Percentiles rank a stretch among this genome's conserved stretches.
phyloP scores from a whole-genome alignment of 2,797 vertebrate genomes.

The Siniperca undulata region DNA sequence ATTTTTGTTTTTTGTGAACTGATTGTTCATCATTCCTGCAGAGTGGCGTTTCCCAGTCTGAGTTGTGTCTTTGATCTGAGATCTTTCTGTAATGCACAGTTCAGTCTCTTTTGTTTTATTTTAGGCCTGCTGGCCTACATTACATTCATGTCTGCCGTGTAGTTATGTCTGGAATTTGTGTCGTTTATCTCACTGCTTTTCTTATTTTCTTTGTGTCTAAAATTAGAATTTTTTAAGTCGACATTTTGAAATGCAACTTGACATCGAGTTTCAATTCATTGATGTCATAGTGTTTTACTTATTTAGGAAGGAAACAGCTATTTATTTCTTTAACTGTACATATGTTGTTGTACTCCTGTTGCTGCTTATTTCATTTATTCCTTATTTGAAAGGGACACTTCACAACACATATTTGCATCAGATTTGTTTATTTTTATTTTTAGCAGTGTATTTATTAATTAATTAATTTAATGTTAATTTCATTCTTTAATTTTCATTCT shows the following conservation, averaged over 20 bases:
- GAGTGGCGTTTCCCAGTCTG: not conserved
- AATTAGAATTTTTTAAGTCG: not conserved
- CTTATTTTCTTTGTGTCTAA: not conserved
- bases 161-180: slow-evolving; percentile 48
- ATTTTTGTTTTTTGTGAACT: not conserved
- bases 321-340: not conserved
- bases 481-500: not conserved
- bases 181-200: not conserved
- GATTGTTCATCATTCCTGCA: slow-evolving; percentile 1
- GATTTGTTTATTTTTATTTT: not conserved
- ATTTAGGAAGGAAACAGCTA: not conserved
- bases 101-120: slow-evolving; percentile 38
- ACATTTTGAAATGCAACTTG: not conserved
- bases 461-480: not conserved
- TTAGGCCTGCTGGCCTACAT: slow-evolving; percentile 45
- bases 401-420: not conserved
- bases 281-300: not conserved
- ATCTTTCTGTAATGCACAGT: not conserved
- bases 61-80: slow-evolving; percentile 7
- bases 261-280: not conserved
- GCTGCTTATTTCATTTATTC: not conserved
- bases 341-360: not conserved
- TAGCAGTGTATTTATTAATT: not conserved
- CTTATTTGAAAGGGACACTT: not conserved
- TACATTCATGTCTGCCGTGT: slow-evolving; percentile 29